Percentiles rank a stretch among this genome's conserved stretches.
These are phyloP conservation scores for Rhinoptilus africanus DNA, from an alignment of 2,113 vertebrate species.

Conservation along the genomic window DNA sequence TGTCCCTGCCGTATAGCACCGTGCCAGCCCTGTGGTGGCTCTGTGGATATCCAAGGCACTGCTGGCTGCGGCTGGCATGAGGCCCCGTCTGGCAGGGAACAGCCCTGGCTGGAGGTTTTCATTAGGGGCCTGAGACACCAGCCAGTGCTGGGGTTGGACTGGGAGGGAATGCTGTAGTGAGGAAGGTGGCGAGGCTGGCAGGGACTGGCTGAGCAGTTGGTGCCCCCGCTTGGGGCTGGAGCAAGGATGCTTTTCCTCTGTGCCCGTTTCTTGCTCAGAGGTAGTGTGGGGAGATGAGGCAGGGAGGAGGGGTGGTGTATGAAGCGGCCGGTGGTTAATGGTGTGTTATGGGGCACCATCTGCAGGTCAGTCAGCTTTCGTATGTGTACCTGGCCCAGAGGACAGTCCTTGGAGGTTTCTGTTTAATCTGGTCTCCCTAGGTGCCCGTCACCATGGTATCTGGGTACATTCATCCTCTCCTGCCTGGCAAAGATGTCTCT, in stretches of 20 bases:
- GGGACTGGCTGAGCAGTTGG: not conserved
- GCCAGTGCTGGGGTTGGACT: not conserved
- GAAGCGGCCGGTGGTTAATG: not conserved
- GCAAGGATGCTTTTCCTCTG: not conserved
- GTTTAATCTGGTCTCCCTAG: not conserved
- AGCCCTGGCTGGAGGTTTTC: not conserved
- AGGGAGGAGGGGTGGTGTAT: too few relatives aligned
- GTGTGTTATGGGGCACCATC: not conserved
- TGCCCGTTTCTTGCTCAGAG: not conserved
- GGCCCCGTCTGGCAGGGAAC: not conserved
- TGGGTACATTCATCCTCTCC: not conserved
- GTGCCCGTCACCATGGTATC: fast-evolving
- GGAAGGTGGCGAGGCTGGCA: not conserved
- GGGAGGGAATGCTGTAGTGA: not conserved
- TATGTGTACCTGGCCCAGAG: not conserved
- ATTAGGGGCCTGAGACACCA: not conserved
- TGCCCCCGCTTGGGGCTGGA: not conserved
- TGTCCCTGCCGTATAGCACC: not conserved
- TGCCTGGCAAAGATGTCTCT: not conserved
- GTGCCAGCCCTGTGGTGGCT: not conserved
- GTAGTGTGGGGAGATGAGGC: not conserved
- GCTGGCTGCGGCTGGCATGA: not conserved
- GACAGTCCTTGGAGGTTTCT: not conserved
- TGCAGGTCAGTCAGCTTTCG: not conserved
- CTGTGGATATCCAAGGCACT: not conserved